A percentile compares a stretch with the other conserved stretches of the same genome.
Conservation (phyloP, 2,888 invertebrate genomes). For the Argyresthia albistria region DNA sequence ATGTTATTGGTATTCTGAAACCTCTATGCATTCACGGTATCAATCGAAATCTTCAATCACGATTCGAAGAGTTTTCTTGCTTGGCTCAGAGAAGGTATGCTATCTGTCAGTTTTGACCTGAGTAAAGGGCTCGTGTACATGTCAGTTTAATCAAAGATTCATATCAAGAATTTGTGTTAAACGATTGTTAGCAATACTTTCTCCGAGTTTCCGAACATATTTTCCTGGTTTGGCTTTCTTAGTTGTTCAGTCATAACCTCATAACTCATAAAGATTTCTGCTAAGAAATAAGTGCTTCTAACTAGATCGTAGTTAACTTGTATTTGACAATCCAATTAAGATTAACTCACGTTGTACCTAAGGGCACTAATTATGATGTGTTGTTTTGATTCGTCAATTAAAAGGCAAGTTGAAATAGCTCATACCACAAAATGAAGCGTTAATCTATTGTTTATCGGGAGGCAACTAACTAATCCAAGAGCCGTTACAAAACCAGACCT, state of each 20-base stretch:
- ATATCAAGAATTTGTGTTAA: slow-evolving; percentile 1
- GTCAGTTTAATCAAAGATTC: slow-evolving; percentile 3
- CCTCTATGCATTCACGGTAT: not conserved
- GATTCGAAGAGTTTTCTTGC: not conserved
- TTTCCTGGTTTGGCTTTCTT: too few relatives aligned
- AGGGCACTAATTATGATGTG: too few relatives aligned
- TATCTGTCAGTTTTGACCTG: not conserved
- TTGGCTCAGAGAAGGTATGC: not conserved
- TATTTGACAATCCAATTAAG: too few relatives aligned
- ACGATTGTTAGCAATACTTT: slow-evolving; percentile 1
- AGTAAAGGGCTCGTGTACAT: slow-evolving; percentile 1
- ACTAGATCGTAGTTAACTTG: too few relatives aligned
- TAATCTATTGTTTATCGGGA: too few relatives aligned
- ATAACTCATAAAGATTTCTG: too few relatives aligned
- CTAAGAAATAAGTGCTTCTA: too few relatives aligned
- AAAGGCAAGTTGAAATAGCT: too few relatives aligned
- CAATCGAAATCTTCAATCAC: not conserved
- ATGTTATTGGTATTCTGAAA: not conserved
- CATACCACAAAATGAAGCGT: too few relatives aligned
- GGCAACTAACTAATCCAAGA: not conserved
- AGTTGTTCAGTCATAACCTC: too few relatives aligned
- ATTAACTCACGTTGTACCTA: too few relatives aligned
- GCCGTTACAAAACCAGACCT: slow-evolving; percentile 13
- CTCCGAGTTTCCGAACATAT: not conserved
- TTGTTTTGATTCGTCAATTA: too few relatives aligned